Evolutionary conservation across 2,888 invertebrate species (phyloP), one percentile per base, ranked within the genome.

Genomic region (Chloroclystis v-ata): DNA sequence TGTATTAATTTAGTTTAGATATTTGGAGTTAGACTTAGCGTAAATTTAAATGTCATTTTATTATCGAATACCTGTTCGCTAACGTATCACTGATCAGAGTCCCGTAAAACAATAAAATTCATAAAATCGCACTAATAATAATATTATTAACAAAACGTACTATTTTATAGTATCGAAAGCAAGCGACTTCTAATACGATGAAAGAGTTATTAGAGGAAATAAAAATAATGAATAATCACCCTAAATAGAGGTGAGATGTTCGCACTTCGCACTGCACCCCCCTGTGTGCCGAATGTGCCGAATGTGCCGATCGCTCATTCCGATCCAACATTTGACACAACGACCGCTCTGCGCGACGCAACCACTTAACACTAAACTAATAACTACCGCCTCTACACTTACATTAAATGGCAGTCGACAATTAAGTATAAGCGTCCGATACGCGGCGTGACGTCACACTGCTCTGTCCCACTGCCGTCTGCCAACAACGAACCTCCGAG

Each of bases 401-500:
- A 63, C 61, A 54, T 58, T 65, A 70, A 70, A 72, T 70, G 70
- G 71, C 72, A 73, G 69, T 69, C 68, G 64, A 62, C 64, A 67
- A 64, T 57, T 59, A 59, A 53, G 52, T 57, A 54, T 43, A 35
- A 46, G 49, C 43, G 49, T 41, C 30, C 41, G 39, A n/a, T 14
- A 9, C 44, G 25, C 20, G 32, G 32, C 16, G 14, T 16, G 5
- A n/a, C 16, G n/a, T n/a, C 13, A 33, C 32, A 33, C 16, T 16
- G 16, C 32, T n/a, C 16, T 33, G 5, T 12, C n/a, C 5, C 3
- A 9, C 14, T 32, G 12, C 14, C 9, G n/a, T n/a, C n/a, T n/a
- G n/a, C n/a, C n/a, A n/a, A n/a, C n/a, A n/a, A n/a, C n/a, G n/a
- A n/a, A n/a, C n/a, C 20, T 20, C 20, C 20, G 20, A 20, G 20